Conservation (phyloP, 2,888 invertebrate species). For the Acanthoscelides obtectus region DNA sequence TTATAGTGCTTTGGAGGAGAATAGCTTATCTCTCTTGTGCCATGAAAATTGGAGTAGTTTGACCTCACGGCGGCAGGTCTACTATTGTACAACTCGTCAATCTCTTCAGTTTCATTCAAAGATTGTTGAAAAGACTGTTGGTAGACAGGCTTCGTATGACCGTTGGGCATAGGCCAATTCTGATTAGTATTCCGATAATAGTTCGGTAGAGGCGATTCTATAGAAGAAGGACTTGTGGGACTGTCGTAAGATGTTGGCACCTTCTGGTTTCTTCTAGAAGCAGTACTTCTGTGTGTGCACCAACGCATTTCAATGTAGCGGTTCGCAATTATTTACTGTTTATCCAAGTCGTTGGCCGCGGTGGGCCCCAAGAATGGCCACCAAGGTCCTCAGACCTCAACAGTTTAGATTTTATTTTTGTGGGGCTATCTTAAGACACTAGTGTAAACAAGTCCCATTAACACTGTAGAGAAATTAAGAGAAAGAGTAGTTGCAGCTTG, state of each 20-base stretch:
- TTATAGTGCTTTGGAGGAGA: constrained; percentile 39
- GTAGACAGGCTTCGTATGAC: constrained; percentile 73
- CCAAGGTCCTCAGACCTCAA: no score
- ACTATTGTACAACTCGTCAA: constrained; percentile 58
- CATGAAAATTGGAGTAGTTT: constrained; percentile 88
- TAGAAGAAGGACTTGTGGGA: constrained; percentile 38
- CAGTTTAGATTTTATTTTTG: no score
- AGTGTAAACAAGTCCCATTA: no score
- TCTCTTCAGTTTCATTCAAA: constrained; percentile 56
- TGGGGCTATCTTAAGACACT: no score
- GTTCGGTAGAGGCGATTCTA: constrained; percentile 39
- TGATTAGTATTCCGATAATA: constrained; percentile 40
- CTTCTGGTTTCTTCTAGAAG: constrained; percentile 59
- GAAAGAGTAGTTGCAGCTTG: no score
- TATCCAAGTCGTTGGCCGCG: no score
- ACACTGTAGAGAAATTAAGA: no score
- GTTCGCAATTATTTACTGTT: no score
- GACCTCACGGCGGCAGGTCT: constrained; percentile 74
- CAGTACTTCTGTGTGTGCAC: constrained; percentile 61
- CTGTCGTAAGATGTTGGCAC: constrained; percentile 33
- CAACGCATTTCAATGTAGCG: no score
- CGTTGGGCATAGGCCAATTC: constrained; percentile 47
- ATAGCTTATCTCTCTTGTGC: constrained; percentile 67
- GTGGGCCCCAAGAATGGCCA: no score
- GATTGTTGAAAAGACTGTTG: constrained; percentile 74